These are phyloP conservation scores for Pseudopipra pipra DNA, from an alignment of 2,113 vertebrate species.

Conservation along the genomic window DNA sequence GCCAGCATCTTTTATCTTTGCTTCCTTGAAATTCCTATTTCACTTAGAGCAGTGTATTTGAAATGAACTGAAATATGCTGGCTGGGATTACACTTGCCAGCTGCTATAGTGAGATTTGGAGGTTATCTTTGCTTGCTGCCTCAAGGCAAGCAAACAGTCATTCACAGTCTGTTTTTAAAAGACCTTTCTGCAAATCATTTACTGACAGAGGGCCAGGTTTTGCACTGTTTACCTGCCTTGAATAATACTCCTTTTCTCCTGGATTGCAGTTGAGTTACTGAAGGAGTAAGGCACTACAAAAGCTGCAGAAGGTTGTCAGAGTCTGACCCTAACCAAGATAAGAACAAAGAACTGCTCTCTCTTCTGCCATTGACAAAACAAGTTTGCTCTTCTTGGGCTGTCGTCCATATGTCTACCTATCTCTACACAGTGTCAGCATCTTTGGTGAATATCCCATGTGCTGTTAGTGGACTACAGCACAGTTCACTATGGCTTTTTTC, in stretches of 20 bases:
- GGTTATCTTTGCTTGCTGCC: constrained; percentile 24
- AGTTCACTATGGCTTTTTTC: not conserved
- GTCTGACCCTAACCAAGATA: not conserved
- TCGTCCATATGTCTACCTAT: not conserved
- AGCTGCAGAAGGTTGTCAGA: not conserved
- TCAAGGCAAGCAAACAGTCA: constrained; percentile 24
- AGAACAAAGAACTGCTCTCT: not conserved
- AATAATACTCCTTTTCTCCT: not conserved
- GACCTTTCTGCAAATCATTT: constrained; percentile 18
- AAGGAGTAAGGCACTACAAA: not conserved
- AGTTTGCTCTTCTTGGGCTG: not conserved
- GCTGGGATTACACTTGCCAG: constrained; percentile 17
- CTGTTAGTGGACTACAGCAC: not conserved
- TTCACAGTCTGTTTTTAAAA: not conserved
- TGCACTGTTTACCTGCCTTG: constrained; percentile 21
- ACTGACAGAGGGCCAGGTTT: not conserved
- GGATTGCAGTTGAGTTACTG: not conserved
- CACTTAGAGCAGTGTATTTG: constrained; percentile 1
- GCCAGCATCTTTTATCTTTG: constrained; percentile 51
- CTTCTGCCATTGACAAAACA: not conserved
- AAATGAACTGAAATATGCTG: not conserved
- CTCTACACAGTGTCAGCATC: not conserved
- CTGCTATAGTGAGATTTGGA: not conserved
- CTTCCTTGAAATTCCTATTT: constrained; percentile 52
- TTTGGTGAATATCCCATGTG: not conserved